A percentile compares a stretch with the other conserved stretches of the same genome.
phyloP scores from a whole-genome alignment of 30 jellyfish, hydroid and myxozoan genomes.

The Nemopilema nomurai region DNA sequence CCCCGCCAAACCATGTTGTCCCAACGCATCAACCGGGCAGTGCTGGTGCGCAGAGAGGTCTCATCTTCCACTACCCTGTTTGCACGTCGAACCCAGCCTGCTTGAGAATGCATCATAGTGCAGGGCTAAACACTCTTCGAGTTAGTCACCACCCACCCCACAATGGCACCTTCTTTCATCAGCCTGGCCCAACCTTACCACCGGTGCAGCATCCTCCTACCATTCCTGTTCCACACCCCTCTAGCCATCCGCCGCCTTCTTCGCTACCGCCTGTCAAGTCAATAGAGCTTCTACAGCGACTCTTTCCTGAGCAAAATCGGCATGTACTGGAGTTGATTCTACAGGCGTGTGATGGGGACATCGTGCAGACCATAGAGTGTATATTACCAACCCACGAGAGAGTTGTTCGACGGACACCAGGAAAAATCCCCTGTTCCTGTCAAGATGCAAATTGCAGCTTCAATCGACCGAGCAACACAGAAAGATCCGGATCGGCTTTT shows the following conservation, averaged over 20 bases:
- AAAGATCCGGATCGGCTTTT: conserved; percentile 64
- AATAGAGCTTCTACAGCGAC: conserved; percentile 56
- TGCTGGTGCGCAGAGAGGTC: conserved; percentile 17
- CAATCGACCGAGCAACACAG: conserved; percentile 19
- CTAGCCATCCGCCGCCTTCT: conserved; percentile 14
- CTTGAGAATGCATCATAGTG: conserved; percentile 40
- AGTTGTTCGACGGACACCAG: conserved; percentile 19
- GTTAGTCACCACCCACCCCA: conserved; percentile 22
- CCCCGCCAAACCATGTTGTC: conserved; percentile 5
- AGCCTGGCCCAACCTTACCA: conserved; percentile 7
- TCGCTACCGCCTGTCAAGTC: conserved; percentile 32
- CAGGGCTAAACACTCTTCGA: conserved; percentile 20
- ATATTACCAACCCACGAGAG: conserved; percentile 69
- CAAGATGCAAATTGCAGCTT: conserved; percentile 46
- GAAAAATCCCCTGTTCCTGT: conserved; percentile 43
- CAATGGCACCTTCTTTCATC: conserved; percentile 29
- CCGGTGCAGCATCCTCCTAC: conserved; percentile 24
- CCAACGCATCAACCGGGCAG: conserved; percentile 16
- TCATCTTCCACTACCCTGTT: conserved; percentile 33
- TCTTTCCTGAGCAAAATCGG: conserved; percentile 74
- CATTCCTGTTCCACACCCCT: conserved; percentile 4
- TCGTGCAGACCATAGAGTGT: conserved; percentile 67
- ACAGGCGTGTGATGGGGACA: conserved; percentile 75
- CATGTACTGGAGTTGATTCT: conserved; percentile 62
- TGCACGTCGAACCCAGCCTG: conserved; percentile 42